Evolutionary conservation across 2,797 vertebrate species (phyloP).

Genomic region (Echeneis naucrates): DNA sequence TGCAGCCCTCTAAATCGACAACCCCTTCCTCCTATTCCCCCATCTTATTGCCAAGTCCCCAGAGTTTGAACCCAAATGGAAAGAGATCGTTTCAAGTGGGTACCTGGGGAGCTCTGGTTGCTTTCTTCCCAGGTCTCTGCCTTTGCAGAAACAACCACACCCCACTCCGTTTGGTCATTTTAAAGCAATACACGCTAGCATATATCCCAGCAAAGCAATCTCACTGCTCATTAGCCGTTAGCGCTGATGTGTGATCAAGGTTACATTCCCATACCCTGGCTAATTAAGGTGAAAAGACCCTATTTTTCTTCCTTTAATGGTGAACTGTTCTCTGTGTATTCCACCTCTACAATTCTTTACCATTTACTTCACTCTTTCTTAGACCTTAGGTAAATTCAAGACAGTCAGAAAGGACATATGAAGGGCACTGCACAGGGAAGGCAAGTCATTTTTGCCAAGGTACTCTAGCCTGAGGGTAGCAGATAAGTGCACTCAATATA

Average conservation of each 20-base stretch:
- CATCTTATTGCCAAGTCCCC: constrained; percentile 58
- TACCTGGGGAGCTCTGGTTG: constrained; percentile 49
- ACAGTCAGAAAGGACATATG: constrained; percentile 44
- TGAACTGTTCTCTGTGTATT: background rate
- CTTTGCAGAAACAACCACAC: constrained; percentile 36
- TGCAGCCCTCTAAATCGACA: constrained; percentile 51
- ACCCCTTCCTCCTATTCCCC: constrained; percentile 43
- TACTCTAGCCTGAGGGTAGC: constrained; percentile 58
- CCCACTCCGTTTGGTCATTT: background rate
- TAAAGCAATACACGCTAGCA: constrained; percentile 20
- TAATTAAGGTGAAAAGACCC: constrained; percentile 62
- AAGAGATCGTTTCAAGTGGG: constrained; percentile 72
- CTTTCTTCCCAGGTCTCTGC: constrained; percentile 51
- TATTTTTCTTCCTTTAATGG: constrained; percentile 43
- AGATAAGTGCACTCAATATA: constrained; percentile 71
- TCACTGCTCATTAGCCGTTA: constrained; percentile 48
- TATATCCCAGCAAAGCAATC: constrained; percentile 40
- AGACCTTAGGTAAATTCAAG: constrained; percentile 38
- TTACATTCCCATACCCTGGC: constrained; percentile 45
- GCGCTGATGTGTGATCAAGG: constrained; percentile 54
- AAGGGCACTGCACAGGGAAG: constrained; percentile 56
- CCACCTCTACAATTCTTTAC: background rate
- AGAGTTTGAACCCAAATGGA: constrained; percentile 67
- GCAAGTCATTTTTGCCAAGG: constrained; percentile 60
- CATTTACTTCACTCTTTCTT: constrained; percentile 11